Evolutionary conservation across 2,113 vertebrate species (phyloP), one percentile per base, ranked within the genome.

Genomic region (Capreolus pygargus): DNA sequence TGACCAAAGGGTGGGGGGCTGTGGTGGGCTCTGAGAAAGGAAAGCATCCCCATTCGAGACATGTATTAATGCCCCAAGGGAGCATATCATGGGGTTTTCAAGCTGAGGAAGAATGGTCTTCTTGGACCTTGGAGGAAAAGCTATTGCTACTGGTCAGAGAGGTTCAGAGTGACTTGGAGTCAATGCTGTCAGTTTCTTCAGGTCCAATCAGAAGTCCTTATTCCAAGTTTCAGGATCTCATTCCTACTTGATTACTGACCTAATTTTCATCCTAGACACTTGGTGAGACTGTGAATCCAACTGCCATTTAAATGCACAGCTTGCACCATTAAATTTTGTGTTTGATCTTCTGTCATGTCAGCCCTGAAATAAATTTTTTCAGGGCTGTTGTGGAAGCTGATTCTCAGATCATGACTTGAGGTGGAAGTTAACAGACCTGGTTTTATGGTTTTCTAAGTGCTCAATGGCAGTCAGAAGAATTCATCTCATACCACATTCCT

Each of bases 371-470:
- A 19, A 50, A 50, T 43, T 43, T 13, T n/a, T 89, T 92, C 4
- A 30, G 47, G 88, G 58, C 79, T 82, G 82, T 74, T 82, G 1
- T 10, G 13, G 86, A 96, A 43, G 17, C 83, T 33, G 67, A 39
- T 30, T 86, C 64, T 94, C 70, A 79, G 90, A 86, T 55, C 50
- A 0, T 50, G 95, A 55, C 54, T 85, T 4, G 8, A 60, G 60
- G 79, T 89, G 43, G 78, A 14, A 96, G 30, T 82, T 94, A 85
- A 91, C 4, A 19, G 79, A 47, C 19, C 87, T 12, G 55, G 76
- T 79, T 91, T 60, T 83, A 93, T 93, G 79, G 55, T 55, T 60
- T 86, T 82, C 67, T 45, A n/a, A 79, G 79, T 2, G 5, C 50
- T 94, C 67, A 60, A 78, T 79, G 91, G 52, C 87, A 54, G 36